These are phyloP conservation scores for Oncopodura yosiiana DNA, from an alignment of 1,140 invertebrate species.

Conservation along the genomic window DNA sequence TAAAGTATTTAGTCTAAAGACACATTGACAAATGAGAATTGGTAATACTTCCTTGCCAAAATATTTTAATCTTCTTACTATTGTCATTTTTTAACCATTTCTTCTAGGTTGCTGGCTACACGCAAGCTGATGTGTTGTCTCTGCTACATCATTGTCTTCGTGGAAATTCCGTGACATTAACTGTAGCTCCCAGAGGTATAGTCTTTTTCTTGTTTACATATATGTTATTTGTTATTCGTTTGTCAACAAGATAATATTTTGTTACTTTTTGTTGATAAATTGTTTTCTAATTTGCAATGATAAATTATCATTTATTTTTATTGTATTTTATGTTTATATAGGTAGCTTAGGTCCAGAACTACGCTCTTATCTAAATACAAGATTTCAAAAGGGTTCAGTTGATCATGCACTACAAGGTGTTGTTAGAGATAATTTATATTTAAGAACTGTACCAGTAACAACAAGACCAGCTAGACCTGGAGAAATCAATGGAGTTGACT, in stretches of 20 bases:
- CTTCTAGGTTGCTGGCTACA: conserved; percentile 49
- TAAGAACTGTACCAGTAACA: conserved; percentile 58
- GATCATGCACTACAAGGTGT: conserved; percentile 60
- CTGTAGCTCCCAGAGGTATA: conserved; percentile 48
- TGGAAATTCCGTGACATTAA: conserved; percentile 47
- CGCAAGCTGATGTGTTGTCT: conserved; percentile 48
- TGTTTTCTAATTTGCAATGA: neutral
- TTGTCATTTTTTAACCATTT: conserved; percentile 3
- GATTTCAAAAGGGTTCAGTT: conserved; percentile 54
- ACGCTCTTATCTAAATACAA: conserved; percentile 50
- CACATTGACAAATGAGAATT: neutral
- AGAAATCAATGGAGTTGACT: conserved; percentile 57
- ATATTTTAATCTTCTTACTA: no score
- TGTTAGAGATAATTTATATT: conserved; percentile 59
- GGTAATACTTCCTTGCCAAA: conserved; percentile 1
- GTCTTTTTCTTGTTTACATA: neutral
- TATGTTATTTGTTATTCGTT: neutral
- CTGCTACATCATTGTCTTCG: conserved; percentile 51
- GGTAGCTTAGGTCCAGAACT: conserved; percentile 47
- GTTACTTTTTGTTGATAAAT: neutral
- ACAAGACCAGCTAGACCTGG: conserved; percentile 50
- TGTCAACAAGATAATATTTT: neutral
- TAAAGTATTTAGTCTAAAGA: neutral
- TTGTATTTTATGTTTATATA: conserved; percentile 34
- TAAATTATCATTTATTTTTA: neutral